A percentile compares a stretch with the other conserved stretches of the same genome.
These are phyloP conservation scores for Telmatherina bonti DNA, from an alignment of 2,797 vertebrate species.

Conservation along the genomic window DNA sequence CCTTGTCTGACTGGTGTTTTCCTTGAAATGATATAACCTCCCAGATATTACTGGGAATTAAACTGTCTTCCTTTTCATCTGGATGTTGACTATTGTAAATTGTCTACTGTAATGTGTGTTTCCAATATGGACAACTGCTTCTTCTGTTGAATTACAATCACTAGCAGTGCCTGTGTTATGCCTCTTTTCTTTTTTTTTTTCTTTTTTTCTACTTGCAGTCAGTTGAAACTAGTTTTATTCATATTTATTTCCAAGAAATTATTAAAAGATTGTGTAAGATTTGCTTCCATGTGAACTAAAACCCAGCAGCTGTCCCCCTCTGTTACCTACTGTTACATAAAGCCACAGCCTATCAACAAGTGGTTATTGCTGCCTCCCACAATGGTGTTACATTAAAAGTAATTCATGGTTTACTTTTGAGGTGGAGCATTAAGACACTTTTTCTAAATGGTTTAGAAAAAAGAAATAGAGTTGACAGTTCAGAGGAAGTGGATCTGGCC, in stretches of 20 bases:
- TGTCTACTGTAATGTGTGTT: neutral
- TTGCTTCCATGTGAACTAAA: neutral
- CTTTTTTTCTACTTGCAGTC: neutral
- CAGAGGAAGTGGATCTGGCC: neutral
- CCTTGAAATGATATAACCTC: neutral
- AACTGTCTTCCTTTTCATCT: neutral
- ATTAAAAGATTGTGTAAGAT: neutral
- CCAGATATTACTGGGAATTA: neutral
- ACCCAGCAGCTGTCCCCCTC: neutral
- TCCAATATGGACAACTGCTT: neutral
- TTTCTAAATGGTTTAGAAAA: neutral
- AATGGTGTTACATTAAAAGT: constrained; percentile 31
- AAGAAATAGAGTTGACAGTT: neutral
- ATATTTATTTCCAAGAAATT: neutral
- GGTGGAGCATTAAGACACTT: constrained; percentile 7
- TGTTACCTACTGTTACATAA: constrained; percentile 14
- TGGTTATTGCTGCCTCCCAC: constrained; percentile 34
- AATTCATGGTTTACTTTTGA: constrained; percentile 24
- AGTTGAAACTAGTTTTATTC: neutral
- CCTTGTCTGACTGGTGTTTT: neutral
- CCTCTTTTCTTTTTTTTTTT: neutral
- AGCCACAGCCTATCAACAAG: constrained; percentile 30
- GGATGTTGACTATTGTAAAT: neutral
- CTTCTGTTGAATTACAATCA: neutral
- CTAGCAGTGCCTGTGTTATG: neutral